Evolutionary conservation across 2,888 invertebrate genomes (phyloP), one percentile per base, ranked within the genome.

Genomic region (Troglohyphantes excavatus): DNA sequence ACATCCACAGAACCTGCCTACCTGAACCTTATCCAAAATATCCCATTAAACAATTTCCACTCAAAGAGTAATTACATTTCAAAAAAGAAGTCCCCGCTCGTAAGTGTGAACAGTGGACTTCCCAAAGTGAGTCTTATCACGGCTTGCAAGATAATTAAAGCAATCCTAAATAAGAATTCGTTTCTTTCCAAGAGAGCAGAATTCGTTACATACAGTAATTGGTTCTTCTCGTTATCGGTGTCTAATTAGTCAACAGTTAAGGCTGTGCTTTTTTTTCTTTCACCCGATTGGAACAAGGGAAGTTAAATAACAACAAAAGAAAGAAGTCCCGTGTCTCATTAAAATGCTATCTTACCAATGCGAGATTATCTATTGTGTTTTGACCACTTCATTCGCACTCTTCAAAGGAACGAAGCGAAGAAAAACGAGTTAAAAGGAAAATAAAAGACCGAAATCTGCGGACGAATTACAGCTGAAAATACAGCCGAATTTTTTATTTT

Each of bases 231-330:
- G 33, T 84, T 84, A 65, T 53, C 53, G 67, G 53, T 65, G 46
- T 27, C 75, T 53, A 84, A 75, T 75, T 75, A 84, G 67, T 29
- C 65, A 59, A 72, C 70, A 70, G 53, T 83, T 63, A 33, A 63
- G 27, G 39, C 17, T 65, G 13, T 39, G 39, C 7, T 39, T 7
- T 39, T 39, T n/a, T 78, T 65, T 26, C 43, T 63, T 61, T 78
- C n/a, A 33, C 27, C 27, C 2, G 53, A 68, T 68, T 46, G 67
- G 79, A 3, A 68, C 39, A 73, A 23, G 7, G 17, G 9, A 67
- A n/a, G 11, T 21, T 33, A 39, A 83, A 83, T 39, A 63, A 63
- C 39, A 63, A 53, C 27, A 82, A 81, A 81, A 53, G 29, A 17
- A 29, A 59, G 39, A n/a, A 53, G 13, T n/a, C 13, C n/a, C 17